Percentiles rank a stretch among this genome's conserved stretches.
phyloP scores from a whole-genome alignment of 2,888 invertebrate species.

The Lordiphosa andalusiaca region DNA sequence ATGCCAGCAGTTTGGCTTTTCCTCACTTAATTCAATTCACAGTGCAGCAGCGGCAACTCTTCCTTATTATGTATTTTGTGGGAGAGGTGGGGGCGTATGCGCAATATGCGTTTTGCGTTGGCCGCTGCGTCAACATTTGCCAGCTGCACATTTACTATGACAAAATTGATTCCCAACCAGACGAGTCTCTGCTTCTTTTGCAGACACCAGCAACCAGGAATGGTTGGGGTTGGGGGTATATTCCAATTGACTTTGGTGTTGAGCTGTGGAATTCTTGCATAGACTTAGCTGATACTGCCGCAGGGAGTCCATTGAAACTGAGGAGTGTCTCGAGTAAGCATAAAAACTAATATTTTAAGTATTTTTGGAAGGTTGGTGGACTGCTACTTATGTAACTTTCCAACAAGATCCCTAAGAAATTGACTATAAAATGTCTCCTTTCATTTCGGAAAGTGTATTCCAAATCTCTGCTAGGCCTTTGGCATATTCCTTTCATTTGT shows the following conservation, averaged over 20 bases:
- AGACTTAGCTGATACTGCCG: not conserved
- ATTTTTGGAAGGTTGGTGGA: too few relatives aligned
- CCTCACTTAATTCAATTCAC: constrained; percentile 52
- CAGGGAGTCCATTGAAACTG: too few relatives aligned
- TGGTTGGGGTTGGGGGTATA: not conserved
- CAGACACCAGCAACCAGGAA: too few relatives aligned
- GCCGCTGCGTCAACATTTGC: constrained; percentile 35
- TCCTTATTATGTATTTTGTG: constrained; percentile 31
- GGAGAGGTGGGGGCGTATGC: constrained; percentile 22
- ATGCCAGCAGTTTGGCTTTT: constrained; percentile 35
- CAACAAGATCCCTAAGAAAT: too few relatives aligned
- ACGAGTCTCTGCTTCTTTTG: too few relatives aligned
- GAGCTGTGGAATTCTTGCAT: constrained; percentile 7
- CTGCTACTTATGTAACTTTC: too few relatives aligned
- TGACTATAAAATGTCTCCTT: not conserved
- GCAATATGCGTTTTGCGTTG: constrained; percentile 28
- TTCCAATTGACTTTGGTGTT: constrained; percentile 29
- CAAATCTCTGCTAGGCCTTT: not conserved
- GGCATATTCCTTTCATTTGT: not conserved
- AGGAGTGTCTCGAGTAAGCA: too few relatives aligned
- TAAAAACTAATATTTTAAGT: too few relatives aligned
- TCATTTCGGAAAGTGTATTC: too few relatives aligned
- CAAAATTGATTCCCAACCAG: constrained; percentile 38
- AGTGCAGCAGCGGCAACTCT: constrained; percentile 23
- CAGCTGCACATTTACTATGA: constrained; percentile 26